A percentile compares a stretch with the other conserved stretches of the same genome.
These are phyloP conservation scores for Zosterops borbonicus DNA, from an alignment of 2,113 vertebrate genomes.

Conservation along the genomic window DNA sequence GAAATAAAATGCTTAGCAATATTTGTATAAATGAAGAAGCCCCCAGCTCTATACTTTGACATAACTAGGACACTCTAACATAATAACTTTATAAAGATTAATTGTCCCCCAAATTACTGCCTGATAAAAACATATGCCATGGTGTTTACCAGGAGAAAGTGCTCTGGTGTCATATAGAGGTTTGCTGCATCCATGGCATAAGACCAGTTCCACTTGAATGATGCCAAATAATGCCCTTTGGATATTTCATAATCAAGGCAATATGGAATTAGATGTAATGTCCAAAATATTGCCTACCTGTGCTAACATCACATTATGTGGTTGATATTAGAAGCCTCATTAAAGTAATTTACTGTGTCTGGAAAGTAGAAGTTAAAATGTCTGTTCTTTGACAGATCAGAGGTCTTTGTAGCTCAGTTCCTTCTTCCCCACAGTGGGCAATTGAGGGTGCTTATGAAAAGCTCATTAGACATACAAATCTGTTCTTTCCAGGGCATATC, in stretches of 20 bases:
- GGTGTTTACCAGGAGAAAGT: constrained; percentile 3
- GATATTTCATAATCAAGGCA: neutral
- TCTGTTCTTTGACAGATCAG: neutral
- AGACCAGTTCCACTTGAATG: neutral
- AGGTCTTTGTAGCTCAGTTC: neutral
- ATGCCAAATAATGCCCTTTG: neutral
- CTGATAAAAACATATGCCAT: constrained; percentile 55
- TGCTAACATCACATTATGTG: neutral
- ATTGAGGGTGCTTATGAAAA: neutral
- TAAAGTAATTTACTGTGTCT: neutral
- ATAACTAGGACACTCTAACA: constrained; percentile 58
- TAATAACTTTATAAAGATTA: constrained; percentile 65
- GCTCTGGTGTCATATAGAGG: neutral
- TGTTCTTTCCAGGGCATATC: neutral
- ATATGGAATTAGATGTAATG: neutral
- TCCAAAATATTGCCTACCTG: neutral
- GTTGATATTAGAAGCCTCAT: neutral
- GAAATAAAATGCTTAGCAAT: constrained; percentile 63
- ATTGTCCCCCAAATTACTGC: constrained; percentile 44
- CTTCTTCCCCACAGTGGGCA: neutral
- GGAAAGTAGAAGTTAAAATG: neutral
- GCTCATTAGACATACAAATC: neutral
- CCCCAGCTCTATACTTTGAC: constrained; percentile 55
- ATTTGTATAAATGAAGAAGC: constrained; percentile 62
- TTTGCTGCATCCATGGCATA: neutral